A percentile compares a stretch with the other conserved stretches of the same genome.
phyloP scores from a whole-genome alignment of 2,888 invertebrate species.

The Dolomedes plantarius region DNA sequence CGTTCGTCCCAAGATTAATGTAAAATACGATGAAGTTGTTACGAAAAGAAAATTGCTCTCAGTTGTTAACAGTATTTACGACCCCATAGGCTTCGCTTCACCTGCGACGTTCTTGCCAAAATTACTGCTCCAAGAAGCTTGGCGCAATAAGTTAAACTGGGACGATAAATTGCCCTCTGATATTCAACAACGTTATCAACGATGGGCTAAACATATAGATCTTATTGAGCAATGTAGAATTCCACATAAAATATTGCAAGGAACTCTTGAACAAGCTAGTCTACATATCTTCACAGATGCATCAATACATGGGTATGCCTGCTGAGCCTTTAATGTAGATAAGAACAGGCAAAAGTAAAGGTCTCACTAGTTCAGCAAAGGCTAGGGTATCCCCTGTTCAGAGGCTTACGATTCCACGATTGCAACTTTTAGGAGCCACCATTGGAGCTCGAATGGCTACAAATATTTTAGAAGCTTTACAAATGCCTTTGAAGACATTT shows the following conservation, averaged over 20 bases:
- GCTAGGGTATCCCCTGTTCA: slow-evolving; percentile 22
- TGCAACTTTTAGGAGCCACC: slow-evolving; percentile 22
- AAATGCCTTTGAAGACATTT: slow-evolving; percentile 3
- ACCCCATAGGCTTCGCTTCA: background rate
- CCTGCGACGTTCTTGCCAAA: background rate
- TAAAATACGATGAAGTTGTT: background rate
- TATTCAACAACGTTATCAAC: background rate
- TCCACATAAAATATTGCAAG: background rate
- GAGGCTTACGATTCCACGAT: slow-evolving; percentile 7
- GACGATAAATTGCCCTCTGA: background rate
- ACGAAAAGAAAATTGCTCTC: background rate
- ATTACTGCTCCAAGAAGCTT: background rate
- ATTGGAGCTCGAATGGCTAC: background rate
- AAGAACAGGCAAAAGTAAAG: background rate
- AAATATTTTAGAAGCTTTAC: background rate
- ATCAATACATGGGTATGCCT: slow-evolving; percentile 12
- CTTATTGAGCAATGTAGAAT: background rate
- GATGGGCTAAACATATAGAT: background rate
- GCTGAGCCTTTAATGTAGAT: slow-evolving; percentile 22
- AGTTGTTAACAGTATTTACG: background rate
- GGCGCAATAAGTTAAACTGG: too few species aligned
- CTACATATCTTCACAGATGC: slow-evolving; percentile 30
- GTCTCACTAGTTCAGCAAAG: slow-evolving; percentile 17
- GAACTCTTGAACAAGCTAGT: background rate
- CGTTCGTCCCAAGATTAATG: background rate